A percentile compares a stretch with the other conserved stretches of the same genome.
These are phyloP conservation scores for Phalanger gymnotis DNA, from an alignment of 2,797 vertebrate species.

Conservation along the genomic window DNA sequence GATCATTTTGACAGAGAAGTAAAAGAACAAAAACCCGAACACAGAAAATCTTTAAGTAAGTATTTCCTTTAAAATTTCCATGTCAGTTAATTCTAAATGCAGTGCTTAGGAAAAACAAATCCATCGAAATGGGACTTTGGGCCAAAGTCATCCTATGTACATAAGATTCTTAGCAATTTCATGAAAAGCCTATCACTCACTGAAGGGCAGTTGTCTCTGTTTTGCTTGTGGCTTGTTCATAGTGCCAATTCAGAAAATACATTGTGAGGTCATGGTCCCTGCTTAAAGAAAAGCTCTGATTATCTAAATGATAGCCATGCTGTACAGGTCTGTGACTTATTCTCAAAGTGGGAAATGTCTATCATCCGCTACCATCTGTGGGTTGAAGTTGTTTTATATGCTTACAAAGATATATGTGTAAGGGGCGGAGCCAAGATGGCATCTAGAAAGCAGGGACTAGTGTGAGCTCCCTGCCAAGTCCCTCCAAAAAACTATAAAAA, in stretches of 20 bases:
- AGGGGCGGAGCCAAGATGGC: too few relatives aligned
- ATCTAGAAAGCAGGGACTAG: too few relatives aligned
- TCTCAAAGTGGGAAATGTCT: conserved; percentile 68
- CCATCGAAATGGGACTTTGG: conserved; percentile 56
- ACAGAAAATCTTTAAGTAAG: conserved; percentile 96
- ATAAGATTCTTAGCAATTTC: conserved; percentile 52
- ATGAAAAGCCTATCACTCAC: conserved; percentile 22
- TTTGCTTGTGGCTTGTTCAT: conserved; percentile 50
- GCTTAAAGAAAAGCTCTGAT: conserved; percentile 65
- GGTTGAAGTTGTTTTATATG: conserved; percentile 59
- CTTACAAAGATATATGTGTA: conserved; percentile 49
- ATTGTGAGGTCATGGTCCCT: conserved; percentile 57
- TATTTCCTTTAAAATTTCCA: conserved; percentile 67
- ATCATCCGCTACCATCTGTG: conserved; percentile 25
- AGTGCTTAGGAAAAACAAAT: conserved; percentile 72
- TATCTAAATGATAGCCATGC: conserved; percentile 55
- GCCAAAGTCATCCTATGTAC: conserved; percentile 50
- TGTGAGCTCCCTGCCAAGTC: too few relatives aligned
- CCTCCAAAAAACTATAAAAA: too few relatives aligned
- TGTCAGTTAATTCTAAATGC: conserved; percentile 65
- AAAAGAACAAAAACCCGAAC: conserved; percentile 91
- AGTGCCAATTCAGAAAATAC: conserved; percentile 71
- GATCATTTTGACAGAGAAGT: conserved; percentile 86
- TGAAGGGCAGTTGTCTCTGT: conserved; percentile 55
- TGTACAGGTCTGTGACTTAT: conserved; percentile 63